These are phyloP conservation scores for Microcaecilia unicolor DNA, from an alignment of 2,797 vertebrate genomes.

Conservation along the genomic window DNA sequence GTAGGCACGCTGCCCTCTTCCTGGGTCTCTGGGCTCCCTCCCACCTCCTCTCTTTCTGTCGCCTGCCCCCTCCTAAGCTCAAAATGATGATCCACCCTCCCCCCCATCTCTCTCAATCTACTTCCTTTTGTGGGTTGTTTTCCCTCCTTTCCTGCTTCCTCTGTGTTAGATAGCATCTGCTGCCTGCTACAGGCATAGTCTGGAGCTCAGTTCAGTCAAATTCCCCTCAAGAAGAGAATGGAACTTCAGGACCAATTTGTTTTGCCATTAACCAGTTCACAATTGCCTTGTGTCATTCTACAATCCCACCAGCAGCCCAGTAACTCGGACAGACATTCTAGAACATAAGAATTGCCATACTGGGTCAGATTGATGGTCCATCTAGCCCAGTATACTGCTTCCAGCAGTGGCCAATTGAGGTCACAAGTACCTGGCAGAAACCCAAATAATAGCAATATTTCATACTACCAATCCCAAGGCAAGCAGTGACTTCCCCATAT, in stretches of 20 bases:
- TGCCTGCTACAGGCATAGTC: slow-evolving; percentile 30
- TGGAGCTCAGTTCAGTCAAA: slow-evolving; percentile 27
- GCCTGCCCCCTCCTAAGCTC: neutral
- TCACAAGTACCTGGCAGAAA: too few relatives aligned
- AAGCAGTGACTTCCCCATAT: too few relatives aligned
- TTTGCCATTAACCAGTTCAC: slow-evolving; percentile 37
- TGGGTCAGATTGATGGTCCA: too few relatives aligned
- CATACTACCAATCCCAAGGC: too few relatives aligned
- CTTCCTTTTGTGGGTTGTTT: too few relatives aligned
- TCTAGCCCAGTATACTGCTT: too few relatives aligned
- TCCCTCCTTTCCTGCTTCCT: slow-evolving; percentile 7
- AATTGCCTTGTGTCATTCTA: neutral
- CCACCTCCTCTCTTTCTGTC: slow-evolving; percentile 1
- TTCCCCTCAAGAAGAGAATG: slow-evolving; percentile 30
- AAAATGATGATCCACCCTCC: neutral
- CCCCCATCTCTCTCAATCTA: neutral
- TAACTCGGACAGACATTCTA: too few relatives aligned
- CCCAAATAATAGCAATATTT: too few relatives aligned
- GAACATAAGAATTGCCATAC: too few relatives aligned
- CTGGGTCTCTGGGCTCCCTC: slow-evolving; percentile 44
- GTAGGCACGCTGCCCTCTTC: slow-evolving; percentile 60
- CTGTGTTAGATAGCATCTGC: slow-evolving; percentile 25
- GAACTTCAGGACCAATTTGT: slow-evolving; percentile 27
- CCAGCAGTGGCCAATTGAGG: too few relatives aligned
- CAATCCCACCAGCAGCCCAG: neutral